A percentile compares a stretch with the other conserved stretches of the same genome.
phyloP scores from a whole-genome alignment of 30 jellyfish, hydroid and myxozoan species.

The Hydractinia symbiolongicarpus region DNA sequence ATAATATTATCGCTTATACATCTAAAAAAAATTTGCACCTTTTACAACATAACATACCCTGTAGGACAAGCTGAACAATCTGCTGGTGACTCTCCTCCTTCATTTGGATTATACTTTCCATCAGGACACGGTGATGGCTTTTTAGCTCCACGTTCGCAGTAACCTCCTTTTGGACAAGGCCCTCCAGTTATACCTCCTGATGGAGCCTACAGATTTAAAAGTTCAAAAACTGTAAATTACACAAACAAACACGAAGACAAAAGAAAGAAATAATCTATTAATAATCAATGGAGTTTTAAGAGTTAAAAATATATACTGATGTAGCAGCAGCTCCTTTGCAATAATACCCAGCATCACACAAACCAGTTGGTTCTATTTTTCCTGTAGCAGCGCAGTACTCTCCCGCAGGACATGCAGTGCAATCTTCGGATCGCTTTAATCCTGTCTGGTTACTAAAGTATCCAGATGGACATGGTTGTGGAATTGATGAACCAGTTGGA shows the following conservation, averaged over 20 bases:
- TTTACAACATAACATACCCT: conserved; percentile 45
- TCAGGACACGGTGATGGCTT: conserved; percentile 86
- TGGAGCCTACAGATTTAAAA: conserved; percentile 65
- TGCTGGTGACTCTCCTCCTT: conserved; percentile 82
- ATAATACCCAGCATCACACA: conserved; percentile 95
- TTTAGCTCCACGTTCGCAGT: conserved; percentile 91
- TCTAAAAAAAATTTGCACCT: too few species aligned
- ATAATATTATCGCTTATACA: too few species aligned
- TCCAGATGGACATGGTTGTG: conserved; percentile 92
- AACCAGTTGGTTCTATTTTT: conserved; percentile 77
- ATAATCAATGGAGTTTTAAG: too few species aligned
- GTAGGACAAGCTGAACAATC: conserved; percentile 80
- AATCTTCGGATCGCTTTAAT: conserved; percentile 69
- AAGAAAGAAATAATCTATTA: too few species aligned
- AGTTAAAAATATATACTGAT: conserved; percentile 49
- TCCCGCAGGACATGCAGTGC: conserved; percentile 96
- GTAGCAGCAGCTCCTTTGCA: conserved; percentile 85
- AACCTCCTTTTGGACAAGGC: conserved; percentile 96
- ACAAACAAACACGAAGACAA: too few species aligned
- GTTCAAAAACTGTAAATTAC: not conserved
- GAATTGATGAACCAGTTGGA: conserved; percentile 71
- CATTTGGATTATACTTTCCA: conserved; percentile 68
- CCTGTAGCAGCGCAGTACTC: conserved; percentile 94
- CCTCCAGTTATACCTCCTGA: conserved; percentile 96
- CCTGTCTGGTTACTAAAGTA: conserved; percentile 88